These are phyloP conservation scores for Xenus cinereus DNA, from an alignment of 2,113 vertebrate species.

Conservation along the genomic window DNA sequence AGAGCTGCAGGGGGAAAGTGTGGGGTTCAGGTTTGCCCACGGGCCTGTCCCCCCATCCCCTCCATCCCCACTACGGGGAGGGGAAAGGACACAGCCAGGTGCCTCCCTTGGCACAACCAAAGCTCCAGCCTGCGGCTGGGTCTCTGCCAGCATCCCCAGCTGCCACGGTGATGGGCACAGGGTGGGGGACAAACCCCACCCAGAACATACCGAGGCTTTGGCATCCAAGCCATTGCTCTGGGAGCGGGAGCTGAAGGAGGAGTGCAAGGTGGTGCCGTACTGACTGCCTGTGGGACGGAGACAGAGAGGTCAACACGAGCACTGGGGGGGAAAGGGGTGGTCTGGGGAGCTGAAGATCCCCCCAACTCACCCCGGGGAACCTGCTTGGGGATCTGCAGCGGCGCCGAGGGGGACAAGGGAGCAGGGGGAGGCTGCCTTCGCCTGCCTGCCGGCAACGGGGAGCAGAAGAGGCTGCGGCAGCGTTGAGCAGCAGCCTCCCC, in stretches of 20 bases:
- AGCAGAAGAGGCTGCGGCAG: background rate
- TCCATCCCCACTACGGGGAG: rapidly evolving
- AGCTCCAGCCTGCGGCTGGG: background rate
- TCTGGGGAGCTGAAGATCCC: background rate
- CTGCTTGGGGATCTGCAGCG: rapidly evolving
- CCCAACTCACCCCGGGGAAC: background rate
- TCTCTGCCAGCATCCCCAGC: background rate
- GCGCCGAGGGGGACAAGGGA: rapidly evolving
- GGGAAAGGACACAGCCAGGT: background rate
- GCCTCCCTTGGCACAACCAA: background rate
- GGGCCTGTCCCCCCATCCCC: too few species aligned
- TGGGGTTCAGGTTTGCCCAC: rapidly evolving
- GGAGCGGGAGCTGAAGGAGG: slow-evolving; percentile 68
- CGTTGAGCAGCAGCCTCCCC: background rate
- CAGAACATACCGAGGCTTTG: slow-evolving; percentile 22
- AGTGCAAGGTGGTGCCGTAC: background rate
- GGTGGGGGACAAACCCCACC: rapidly evolving
- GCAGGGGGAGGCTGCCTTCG: background rate
- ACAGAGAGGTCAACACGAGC: rapidly evolving
- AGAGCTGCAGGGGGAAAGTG: rapidly evolving
- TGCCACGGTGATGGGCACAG: rapidly evolving
- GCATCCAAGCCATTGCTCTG: slow-evolving; percentile 54
- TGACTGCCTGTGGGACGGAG: background rate
- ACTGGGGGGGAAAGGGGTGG: rapidly evolving
- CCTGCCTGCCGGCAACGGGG: background rate